phyloP scores from a whole-genome alignment of 1,140 invertebrate species.

The Zophobas morio region DNA sequence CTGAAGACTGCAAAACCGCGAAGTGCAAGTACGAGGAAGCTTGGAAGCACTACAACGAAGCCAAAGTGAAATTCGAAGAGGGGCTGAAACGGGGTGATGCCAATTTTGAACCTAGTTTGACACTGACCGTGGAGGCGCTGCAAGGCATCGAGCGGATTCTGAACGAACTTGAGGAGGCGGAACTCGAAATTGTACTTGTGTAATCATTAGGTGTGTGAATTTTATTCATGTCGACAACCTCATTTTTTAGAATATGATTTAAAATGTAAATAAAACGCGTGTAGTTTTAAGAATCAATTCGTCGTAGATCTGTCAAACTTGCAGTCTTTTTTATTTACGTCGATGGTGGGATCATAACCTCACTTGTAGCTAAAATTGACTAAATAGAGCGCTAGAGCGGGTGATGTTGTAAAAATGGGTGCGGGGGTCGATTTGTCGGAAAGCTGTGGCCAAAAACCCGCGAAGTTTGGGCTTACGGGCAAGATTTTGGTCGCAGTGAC shows the following conservation, averaged over 20 bases:
- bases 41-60: constrained; percentile 19
- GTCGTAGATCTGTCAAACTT: too few relatives aligned
- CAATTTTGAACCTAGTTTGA: constrained; percentile 1
- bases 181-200: constrained; percentile 4
- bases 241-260: background rate
- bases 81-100: constrained; percentile 1
- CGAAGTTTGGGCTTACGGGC: too few relatives aligned
- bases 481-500: too few relatives aligned
- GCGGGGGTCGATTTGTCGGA: too few relatives aligned
- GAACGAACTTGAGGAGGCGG: constrained; percentile 14
- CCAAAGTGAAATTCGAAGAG: background rate
- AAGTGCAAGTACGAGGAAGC: constrained; percentile 8
- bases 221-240: background rate
- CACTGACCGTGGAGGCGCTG: background rate
- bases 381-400: too few relatives aligned
- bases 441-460: too few relatives aligned
- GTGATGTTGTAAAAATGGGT: too few relatives aligned
- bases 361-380: too few relatives aligned
- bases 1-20: constrained; percentile 1
- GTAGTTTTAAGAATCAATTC: too few relatives aligned
- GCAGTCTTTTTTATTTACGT: too few relatives aligned
- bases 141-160: background rate
- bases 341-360: too few relatives aligned
- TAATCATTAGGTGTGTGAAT: background rate
- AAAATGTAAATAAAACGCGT: too few relatives aligned